A percentile compares a stretch with the other conserved stretches of the same genome.
phyloP scores from a whole-genome alignment of 2,888 invertebrate species.

The Ormyrus pomaceus region DNA sequence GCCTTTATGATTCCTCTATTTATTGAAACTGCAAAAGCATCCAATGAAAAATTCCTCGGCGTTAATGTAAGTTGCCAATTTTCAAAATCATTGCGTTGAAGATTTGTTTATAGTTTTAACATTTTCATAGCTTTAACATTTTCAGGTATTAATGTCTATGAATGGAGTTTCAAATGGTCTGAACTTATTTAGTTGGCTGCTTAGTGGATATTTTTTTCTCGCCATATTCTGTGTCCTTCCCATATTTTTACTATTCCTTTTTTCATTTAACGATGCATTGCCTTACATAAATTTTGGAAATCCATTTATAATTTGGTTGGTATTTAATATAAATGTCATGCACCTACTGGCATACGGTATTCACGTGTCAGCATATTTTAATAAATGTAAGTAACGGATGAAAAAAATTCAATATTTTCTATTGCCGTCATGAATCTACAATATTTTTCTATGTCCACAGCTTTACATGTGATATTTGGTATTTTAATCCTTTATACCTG shows the following conservation, averaged over 20 bases:
- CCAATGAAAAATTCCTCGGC: conserved; percentile 71
- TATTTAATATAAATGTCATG: conserved; percentile 64
- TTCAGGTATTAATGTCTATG: conserved; percentile 71
- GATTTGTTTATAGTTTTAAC: background rate
- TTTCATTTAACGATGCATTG: conserved; percentile 62
- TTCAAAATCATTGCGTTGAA: background rate
- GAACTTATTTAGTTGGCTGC: conserved; percentile 71
- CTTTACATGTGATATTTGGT: conserved; percentile 57
- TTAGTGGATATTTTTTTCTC: conserved; percentile 64
- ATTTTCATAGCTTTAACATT: conserved; percentile 39
- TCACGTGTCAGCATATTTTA: conserved; percentile 71
- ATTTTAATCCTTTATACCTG: conserved; percentile 57
- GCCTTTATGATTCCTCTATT: conserved; percentile 69
- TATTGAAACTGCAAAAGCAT: conserved; percentile 67
- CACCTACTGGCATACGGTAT: conserved; percentile 70
- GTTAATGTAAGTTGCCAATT: conserved; percentile 65
- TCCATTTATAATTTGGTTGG: conserved; percentile 68
- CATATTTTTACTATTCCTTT: conserved; percentile 65
- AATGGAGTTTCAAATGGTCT: conserved; percentile 69
- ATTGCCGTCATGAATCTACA: background rate
- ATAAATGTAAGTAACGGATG: conserved; percentile 66
- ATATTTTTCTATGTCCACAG: conserved; percentile 47
- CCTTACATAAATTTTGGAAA: conserved; percentile 69
- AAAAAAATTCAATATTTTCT: background rate
- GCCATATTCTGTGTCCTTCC: conserved; percentile 66